Base-by-base conservation (phyloP, 2,113 vertebrate genomes). In the Aspidoscelis tigris region DNA sequence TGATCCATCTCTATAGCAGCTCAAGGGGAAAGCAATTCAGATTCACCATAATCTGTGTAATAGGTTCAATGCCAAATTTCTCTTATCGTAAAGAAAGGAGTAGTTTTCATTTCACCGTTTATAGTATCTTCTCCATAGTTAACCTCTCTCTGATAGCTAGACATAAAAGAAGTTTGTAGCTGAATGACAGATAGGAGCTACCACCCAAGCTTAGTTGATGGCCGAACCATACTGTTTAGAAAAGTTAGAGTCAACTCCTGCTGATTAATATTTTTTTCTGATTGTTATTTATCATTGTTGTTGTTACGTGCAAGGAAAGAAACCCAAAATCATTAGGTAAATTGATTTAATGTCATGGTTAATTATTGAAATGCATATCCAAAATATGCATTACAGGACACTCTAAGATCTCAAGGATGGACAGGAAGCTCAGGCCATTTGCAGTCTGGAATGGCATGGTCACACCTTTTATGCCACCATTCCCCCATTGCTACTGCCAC, bases 41-140 rank as follows among this genome's bases (percentile, higher is more conserved):
- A 93, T 88, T 84, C 78, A 78, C 75, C 39, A 72, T 90, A 89
- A 89, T 90, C 88, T 93, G 80, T 88, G 83, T 89, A 93, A 90
- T 88, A 88, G 87, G 66, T 93, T 93, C 82, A 89, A 78, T 76
- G 90, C 70, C 66, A 79, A 18, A 70, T 89, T 78, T 26, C 11
- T 83, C 80, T 91, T 89, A 81, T 87, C 90, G 83, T 74, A 89
- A 26, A 24, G 66, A 85, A 89, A 88, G 77, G 10, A 92, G 79
- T 64, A 77, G 80, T 74, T 88, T 91, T 91, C 81, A 89, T 84
- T 85, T 89, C 78, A 78, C 24, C 74, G 81, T 83, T 89, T 90
- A 88, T 90, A 69, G 74, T 82, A 85, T 50, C 39, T 74, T 69
- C 26, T 43, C 80, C 61, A 44, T 50, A 58, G 65, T 88, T 93